phyloP scores from a whole-genome alignment of 2,797 vertebrate genomes.

The Apodemus agrarius region DNA sequence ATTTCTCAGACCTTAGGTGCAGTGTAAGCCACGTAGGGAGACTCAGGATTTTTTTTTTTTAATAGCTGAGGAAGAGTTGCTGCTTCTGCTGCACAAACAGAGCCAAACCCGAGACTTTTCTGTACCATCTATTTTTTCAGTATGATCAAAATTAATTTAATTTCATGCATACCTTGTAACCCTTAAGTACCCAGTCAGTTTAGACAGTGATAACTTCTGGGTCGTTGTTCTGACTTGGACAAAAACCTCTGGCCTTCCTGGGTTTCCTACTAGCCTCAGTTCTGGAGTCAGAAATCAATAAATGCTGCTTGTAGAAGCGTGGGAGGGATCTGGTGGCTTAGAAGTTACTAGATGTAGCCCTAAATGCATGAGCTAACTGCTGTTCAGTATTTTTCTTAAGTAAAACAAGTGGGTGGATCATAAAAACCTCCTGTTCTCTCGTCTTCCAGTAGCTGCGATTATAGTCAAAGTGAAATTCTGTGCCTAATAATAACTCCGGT shows the following conservation, averaged over 20 bases:
- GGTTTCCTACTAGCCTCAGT: constrained; percentile 52
- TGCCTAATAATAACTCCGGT: constrained; percentile 74
- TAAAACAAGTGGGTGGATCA: constrained; percentile 76
- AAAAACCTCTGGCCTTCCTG: constrained; percentile 10
- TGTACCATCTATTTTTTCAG: background rate
- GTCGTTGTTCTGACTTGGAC: background rate
- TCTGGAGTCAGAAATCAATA: constrained; percentile 61
- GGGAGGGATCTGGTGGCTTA: constrained; percentile 66
- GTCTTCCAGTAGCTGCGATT: constrained; percentile 78
- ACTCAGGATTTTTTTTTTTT: background rate
- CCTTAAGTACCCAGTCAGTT: background rate
- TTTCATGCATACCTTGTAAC: background rate
- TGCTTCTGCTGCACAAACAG: background rate
- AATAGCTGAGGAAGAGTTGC: background rate
- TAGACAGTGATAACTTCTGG: background rate
- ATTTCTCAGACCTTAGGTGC: background rate
- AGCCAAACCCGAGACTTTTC: constrained; percentile 4
- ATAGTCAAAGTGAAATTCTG: constrained; percentile 68
- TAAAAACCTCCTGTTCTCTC: constrained; percentile 78
- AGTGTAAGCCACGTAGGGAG: background rate
- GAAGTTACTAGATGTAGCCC: constrained; percentile 70
- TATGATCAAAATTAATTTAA: constrained; percentile 33
- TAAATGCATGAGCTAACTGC: constrained; percentile 73
- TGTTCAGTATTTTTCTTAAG: constrained; percentile 76
- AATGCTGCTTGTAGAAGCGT: constrained; percentile 50